Conservation (phyloP, 2,888 invertebrate genomes). For the Dryadula phaetusa region DNA sequence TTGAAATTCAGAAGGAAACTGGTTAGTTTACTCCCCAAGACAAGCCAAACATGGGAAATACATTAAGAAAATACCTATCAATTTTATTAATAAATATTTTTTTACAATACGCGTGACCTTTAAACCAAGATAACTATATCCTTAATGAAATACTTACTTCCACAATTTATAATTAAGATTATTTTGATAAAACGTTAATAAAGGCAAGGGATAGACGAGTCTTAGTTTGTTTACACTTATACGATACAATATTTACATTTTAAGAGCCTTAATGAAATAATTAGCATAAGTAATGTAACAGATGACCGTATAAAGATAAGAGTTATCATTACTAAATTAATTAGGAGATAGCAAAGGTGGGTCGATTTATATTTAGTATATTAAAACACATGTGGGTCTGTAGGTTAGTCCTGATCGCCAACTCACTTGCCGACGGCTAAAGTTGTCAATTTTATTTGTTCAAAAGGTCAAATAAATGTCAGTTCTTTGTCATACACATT, state of each 20-base stretch:
- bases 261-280: constrained; percentile 14
- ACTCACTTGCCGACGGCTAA: too few relatives aligned
- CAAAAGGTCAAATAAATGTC: too few relatives aligned
- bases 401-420: too few relatives aligned
- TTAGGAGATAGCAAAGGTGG: background rate
- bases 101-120: background rate
- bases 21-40: too few relatives aligned
- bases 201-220: background rate
- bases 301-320: constrained; percentile 10
- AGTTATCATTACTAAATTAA: constrained; percentile 10
- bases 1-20: too few relatives aligned
- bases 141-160: background rate
- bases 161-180: constrained; percentile 6
- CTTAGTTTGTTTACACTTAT: constrained; percentile 7
- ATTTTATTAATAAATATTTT: background rate
- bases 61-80: too few relatives aligned
- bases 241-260: constrained; percentile 19
- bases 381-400: too few relatives aligned
- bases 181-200: background rate
- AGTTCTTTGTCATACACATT: too few relatives aligned
- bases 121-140: background rate
- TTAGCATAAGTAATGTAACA: constrained; percentile 15
- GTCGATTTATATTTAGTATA: background rate
- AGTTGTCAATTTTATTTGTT: too few relatives aligned
- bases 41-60: background rate